Percentiles rank a stretch among this genome's conserved stretches.
phyloP scores from a whole-genome alignment of 2,113 vertebrate species.

The Grammomys dolichurus region DNA sequence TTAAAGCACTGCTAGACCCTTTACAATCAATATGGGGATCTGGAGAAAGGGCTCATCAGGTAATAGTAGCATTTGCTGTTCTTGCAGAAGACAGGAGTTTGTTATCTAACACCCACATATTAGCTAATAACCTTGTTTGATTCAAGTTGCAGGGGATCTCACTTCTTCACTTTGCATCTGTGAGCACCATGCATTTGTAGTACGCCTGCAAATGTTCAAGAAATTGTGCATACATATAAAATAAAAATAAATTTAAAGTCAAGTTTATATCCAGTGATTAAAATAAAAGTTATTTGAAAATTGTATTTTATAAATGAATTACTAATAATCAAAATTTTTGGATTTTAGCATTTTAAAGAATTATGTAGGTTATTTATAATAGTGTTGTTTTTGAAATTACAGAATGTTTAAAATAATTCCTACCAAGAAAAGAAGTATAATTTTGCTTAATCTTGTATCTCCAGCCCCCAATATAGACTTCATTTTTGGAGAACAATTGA shows the following conservation, averaged over 20 bases:
- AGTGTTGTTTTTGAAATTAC: neutral
- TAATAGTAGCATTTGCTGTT: too few relatives aligned
- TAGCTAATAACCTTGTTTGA: neutral
- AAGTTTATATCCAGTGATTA: neutral
- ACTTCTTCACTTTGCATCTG: neutral
- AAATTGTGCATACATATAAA: neutral
- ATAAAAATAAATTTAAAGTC: neutral
- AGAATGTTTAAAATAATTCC: neutral
- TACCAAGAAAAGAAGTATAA: neutral
- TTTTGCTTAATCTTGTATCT: neutral
- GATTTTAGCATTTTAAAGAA: neutral
- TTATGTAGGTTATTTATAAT: neutral
- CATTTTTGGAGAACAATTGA: neutral
- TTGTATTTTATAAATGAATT: neutral
- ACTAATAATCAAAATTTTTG: neutral
- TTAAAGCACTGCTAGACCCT: neutral
- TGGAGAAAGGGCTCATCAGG: too few relatives aligned
- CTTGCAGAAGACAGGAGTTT: neutral
- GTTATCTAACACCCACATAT: neutral
- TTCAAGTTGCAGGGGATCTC: neutral
- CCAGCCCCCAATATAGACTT: neutral
- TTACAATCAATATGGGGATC: neutral
- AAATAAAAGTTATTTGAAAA: conserved; percentile 4
- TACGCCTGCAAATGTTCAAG: neutral
- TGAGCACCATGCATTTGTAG: neutral